Conservation (phyloP, 1,140 invertebrate species). For the Probaryconus sp. region DNA sequence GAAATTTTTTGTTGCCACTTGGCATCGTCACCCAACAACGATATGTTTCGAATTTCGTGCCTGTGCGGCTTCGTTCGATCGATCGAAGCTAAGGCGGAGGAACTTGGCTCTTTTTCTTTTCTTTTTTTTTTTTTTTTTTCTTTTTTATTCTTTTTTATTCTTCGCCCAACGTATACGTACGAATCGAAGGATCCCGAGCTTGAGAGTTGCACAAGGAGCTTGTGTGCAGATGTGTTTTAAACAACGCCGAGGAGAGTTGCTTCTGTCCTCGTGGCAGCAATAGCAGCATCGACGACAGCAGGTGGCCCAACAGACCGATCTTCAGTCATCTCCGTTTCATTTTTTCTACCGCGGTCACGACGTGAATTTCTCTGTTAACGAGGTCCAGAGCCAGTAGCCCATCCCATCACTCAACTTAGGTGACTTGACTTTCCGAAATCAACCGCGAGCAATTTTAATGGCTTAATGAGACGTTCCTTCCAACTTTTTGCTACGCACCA, state of each 20-base stretch:
- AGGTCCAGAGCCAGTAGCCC: slow-evolving; percentile 40
- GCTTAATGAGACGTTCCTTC: slow-evolving; percentile 55
- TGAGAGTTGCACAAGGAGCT: slow-evolving; percentile 25
- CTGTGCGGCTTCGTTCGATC: slow-evolving; percentile 59
- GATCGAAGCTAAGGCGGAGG: slow-evolving; percentile 41
- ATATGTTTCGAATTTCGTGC: slow-evolving; percentile 59
- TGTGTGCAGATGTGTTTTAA: slow-evolving; percentile 36
- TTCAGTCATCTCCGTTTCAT: slow-evolving; percentile 57
- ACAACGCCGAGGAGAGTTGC: slow-evolving; percentile 46
- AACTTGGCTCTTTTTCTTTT: slow-evolving; percentile 33
- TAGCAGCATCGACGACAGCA: slow-evolving; percentile 37
- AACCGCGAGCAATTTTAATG: slow-evolving; percentile 55
- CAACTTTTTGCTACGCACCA: slow-evolving; percentile 44
- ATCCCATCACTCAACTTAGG: slow-evolving; percentile 49
- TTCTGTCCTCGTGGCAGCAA: slow-evolving; percentile 33
- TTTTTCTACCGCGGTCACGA: slow-evolving; percentile 42
- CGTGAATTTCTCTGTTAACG: slow-evolving; percentile 53
- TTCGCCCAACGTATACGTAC: slow-evolving; percentile 25
- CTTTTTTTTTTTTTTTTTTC: slow-evolving; percentile 6
- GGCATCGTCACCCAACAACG: slow-evolving; percentile 53
- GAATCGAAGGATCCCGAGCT: slow-evolving; percentile 37
- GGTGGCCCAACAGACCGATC: slow-evolving; percentile 56
- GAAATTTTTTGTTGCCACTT: slow-evolving; percentile 44
- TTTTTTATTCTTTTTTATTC: slow-evolving; percentile 4
- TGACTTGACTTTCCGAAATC: slow-evolving; percentile 45